Evolutionary conservation across 1,140 invertebrate genomes (phyloP), one percentile per base, ranked within the genome.

Genomic region (Phortica variegata): DNA sequence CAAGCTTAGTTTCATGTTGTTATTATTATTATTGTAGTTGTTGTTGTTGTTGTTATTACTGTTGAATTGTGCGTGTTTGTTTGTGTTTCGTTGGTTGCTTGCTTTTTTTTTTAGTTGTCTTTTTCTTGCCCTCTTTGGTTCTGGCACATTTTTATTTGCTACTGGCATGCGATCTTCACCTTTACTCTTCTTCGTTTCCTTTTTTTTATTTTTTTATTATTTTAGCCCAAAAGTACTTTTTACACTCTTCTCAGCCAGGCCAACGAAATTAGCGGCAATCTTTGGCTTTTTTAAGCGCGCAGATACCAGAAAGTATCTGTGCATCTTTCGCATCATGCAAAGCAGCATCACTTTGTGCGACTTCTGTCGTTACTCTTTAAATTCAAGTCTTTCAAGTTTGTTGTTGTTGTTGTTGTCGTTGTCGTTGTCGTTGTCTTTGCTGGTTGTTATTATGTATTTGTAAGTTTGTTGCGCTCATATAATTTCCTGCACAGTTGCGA

Each of bases 321-420:
- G n/a, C n/a, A n/a, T n/a, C n/a, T n/a, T n/a, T n/a, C n/a, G n/a
- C n/a, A n/a, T n/a, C n/a, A n/a, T n/a, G n/a, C n/a, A n/a, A n/a
- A n/a, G n/a, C n/a, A 13, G 12, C 13, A 36, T 18, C 37, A 40
- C 32, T 44, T 42, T 37, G 52, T 55, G 49, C 57, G 62, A 71
- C 66, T 71, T 66, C 66, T 71, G 66, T 54, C 54, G 52, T 71
- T 71, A 66, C 62, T 63, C 58, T 50, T 56, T 40, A 56, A 60
- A 48, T 57, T n/a, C n/a, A n/a, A n/a, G n/a, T n/a, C n/a, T 19
- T 43, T 20, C n/a, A 23, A 36, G 19, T 16, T 26, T 18, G 23
- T 46, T 47, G 13, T 34, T 19, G 31, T 16, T 21, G 20, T 16
- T 23, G 15, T 13, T 47, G 23, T 2, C 21, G 33, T 23, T 48